Base-by-base conservation (phyloP, 2,888 invertebrate species). In the Vanessa cardui region DNA sequence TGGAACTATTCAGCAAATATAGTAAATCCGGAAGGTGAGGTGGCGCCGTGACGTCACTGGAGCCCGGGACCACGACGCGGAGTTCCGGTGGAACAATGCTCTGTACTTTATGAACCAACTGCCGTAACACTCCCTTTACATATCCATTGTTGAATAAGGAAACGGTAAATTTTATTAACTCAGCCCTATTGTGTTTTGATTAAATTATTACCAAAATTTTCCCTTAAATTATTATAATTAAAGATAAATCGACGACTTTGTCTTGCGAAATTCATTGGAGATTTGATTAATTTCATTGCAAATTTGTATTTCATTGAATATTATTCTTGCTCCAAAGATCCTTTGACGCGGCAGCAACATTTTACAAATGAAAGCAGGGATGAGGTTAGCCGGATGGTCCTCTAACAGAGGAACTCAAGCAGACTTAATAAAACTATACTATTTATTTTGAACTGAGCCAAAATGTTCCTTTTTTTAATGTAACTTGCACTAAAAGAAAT, bases 1-100 rank as follows among this genome's bases (percentile, higher is more conserved):
- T 26, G 5, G 26, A 52, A 26, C 20, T 50, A 50, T 50, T 50
- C 50, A 59, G 47, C 58, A 58, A 64, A 50, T 8, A 21, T 44
- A 78, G 77, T 73, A 81, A 79, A 79, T 77, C 77, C 80, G 87
- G 85, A 87, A 83, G 77, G 75, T 74, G 80, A 78, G 78, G 77
- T 77, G 77, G 73, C 78, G 78, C 74, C 80, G 81, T 86, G 87
- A 89, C 87, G 85, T 87, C 87, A 86, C 78, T 73, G 80, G 78
- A 74, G 78, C 81, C 83, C 82, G 74, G 68, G 76, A 75, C 78
- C 75, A 74, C 77, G 76, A 73, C 76, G 77, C 86, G 75, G 67
- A 80, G 78, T 86, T 89, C 88, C 89, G 84, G 82, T 71, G 76
- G 79, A 82, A 87, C 84, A 85, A 86, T 83, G 80, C 78, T 75